A percentile compares a stretch with the other conserved stretches of the same genome.
These are phyloP conservation scores for Torymus texanus DNA, from an alignment of 2,888 invertebrate genomes.

Conservation along the genomic window DNA sequence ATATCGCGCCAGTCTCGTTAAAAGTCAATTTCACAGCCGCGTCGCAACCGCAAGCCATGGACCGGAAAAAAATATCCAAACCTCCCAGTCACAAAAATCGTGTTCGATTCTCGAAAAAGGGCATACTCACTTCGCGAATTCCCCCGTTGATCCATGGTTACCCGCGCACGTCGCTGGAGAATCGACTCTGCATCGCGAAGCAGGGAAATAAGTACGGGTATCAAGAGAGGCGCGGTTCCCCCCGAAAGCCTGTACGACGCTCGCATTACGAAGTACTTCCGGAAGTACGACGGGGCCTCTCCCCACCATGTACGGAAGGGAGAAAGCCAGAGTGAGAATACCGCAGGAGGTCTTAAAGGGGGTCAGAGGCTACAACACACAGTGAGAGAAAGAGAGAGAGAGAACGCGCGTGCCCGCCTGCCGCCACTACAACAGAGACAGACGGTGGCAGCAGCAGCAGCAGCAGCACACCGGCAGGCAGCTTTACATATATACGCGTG, in stretches of 20 bases:
- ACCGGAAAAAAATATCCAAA: no score
- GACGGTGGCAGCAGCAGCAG: neutral
- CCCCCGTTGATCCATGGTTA: neutral
- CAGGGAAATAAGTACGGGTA: slow-evolving; percentile 23
- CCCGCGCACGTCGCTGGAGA: neutral
- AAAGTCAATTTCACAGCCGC: no score
- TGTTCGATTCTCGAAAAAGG: no score
- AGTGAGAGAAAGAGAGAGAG: slow-evolving; percentile 6
- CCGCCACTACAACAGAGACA: neutral
- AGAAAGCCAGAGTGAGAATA: slow-evolving; percentile 45
- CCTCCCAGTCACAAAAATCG: no score
- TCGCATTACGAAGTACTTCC: slow-evolving; percentile 25
- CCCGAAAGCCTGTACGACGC: slow-evolving; percentile 27
- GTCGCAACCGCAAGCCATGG: no score
- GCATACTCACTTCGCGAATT: no score
- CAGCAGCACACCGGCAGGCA: no score
- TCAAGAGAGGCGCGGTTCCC: neutral
- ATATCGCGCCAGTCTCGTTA: no score
- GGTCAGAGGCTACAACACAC: slow-evolving; percentile 29
- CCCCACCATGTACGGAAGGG: slow-evolving; percentile 8
- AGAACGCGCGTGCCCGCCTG: neutral
- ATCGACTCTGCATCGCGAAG: slow-evolving; percentile 1
- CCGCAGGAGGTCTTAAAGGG: slow-evolving; percentile 53
- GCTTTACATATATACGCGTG: no score
- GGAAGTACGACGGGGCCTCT: neutral